Conservation (phyloP, 2,113 vertebrate genomes). For the Xiphophorus maculatus region DNA sequence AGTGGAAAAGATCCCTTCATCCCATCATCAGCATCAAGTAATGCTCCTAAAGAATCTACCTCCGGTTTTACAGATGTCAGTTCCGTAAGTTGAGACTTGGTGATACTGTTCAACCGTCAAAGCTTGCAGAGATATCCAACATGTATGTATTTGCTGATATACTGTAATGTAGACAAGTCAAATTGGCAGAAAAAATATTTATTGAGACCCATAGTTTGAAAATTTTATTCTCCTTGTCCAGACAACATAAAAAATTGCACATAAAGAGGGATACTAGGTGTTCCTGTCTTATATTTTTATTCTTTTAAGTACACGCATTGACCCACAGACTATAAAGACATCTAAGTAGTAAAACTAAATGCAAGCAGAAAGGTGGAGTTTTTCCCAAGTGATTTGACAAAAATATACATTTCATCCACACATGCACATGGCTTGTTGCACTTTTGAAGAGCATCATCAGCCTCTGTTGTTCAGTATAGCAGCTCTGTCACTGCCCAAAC, state of each 20-base stretch:
- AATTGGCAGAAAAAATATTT: not conserved
- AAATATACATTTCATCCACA: too few relatives aligned
- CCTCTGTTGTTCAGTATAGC: too few relatives aligned
- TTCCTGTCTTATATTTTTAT: not conserved
- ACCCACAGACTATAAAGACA: too few relatives aligned
- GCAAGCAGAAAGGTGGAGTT: too few relatives aligned
- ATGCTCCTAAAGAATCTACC: conserved; percentile 86
- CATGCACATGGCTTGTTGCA: too few relatives aligned
- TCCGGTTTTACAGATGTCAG: conserved; percentile 91
- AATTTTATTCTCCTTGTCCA: not conserved
- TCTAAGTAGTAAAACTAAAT: too few relatives aligned
- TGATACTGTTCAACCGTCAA: conserved; percentile 75
- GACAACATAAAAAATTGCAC: not conserved
- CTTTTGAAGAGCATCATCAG: too few relatives aligned
- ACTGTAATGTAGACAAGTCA: not conserved
- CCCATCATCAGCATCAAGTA: conserved; percentile 87
- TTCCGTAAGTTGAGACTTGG: conserved; percentile 93
- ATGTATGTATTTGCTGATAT: not conserved
- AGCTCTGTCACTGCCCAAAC: too few relatives aligned
- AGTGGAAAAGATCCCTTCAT: conserved; percentile 97
- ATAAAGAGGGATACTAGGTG: not conserved
- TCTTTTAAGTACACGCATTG: too few relatives aligned
- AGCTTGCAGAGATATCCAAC: conserved; percentile 20
- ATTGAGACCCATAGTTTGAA: not conserved
- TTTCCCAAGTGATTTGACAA: too few relatives aligned